These are phyloP conservation scores for Cataglyphis hispanica DNA, from an alignment of 1,140 invertebrate genomes.

Conservation along the genomic window DNA sequence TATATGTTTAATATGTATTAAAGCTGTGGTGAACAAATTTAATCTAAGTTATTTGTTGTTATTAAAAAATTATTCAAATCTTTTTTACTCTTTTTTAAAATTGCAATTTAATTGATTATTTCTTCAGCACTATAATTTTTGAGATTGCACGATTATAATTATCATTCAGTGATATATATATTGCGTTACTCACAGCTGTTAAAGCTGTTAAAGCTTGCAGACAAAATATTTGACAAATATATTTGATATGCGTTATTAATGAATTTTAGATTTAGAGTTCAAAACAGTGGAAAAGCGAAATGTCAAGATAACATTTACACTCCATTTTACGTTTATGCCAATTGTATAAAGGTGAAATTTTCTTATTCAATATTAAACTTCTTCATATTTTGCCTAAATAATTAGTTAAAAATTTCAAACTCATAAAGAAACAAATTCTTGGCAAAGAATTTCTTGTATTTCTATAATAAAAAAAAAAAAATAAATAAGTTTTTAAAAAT, in stretches of 20 bases:
- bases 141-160: background rate
- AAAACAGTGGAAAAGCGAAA: constrained; percentile 38
- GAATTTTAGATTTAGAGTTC: constrained; percentile 44
- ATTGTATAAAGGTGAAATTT: background rate
- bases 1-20: background rate
- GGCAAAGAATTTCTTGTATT: no score
- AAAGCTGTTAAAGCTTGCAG: no score
- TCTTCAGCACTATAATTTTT: background rate
- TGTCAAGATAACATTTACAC: constrained; percentile 45
- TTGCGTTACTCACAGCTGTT: background rate
- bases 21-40: background rate
- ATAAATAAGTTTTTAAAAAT: no score
- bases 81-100: background rate
- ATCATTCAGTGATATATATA: background rate
- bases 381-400: no score
- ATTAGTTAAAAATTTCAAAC: no score
- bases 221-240: background rate
- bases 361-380: background rate
- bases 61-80: background rate
- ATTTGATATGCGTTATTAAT: constrained; percentile 44
- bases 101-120: background rate
- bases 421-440: no score
- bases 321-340: background rate
- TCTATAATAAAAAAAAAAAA: no score
- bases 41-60: background rate